A percentile compares a stretch with the other conserved stretches of the same genome.
Evolutionary conservation across 2,888 invertebrate genomes (phyloP).

Genomic region (Temnothorax ravouxi): DNA sequence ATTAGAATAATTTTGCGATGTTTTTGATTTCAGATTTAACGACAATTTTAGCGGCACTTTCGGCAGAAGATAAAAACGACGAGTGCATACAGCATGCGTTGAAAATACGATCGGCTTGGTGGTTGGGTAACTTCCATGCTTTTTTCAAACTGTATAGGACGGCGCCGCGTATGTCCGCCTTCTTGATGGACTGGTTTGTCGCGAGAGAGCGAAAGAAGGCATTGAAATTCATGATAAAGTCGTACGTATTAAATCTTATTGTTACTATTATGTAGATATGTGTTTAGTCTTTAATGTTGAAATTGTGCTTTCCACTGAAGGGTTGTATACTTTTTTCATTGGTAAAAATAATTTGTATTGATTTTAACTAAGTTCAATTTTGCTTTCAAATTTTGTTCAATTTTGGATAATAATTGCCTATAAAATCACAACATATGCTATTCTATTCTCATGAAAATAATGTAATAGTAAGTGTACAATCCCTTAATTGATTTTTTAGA

Average conservation of each 20-base stretch:
- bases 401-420: not conserved
- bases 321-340: slow-evolving; percentile 3
- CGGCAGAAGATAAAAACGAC: slow-evolving; percentile 92
- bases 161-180: slow-evolving; percentile 98
- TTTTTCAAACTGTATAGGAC: slow-evolving; percentile 96
- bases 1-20: slow-evolving; percentile 15
- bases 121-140: slow-evolving; percentile 95
- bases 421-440: not conserved
- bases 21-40: slow-evolving; percentile 93
- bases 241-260: slow-evolving; percentile 91
- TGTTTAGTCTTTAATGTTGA: slow-evolving; percentile 19
- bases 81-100: slow-evolving; percentile 95
- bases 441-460: slow-evolving; percentile 5
- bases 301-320: not conserved
- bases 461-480: slow-evolving; percentile 5
- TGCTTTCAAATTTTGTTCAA: not conserved
- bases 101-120: slow-evolving; percentile 96
- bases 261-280: slow-evolving; percentile 14
- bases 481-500: not conserved
- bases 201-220: slow-evolving; percentile 97
- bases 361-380: slow-evolving; percentile 14
- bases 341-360: not conserved
- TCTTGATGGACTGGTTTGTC: slow-evolving; percentile 99
- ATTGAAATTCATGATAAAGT: slow-evolving; percentile 96
- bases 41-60: slow-evolving; percentile 94